Percentiles rank a stretch among this genome's conserved stretches.
Conservation (phyloP, 2,113 vertebrate genomes). For the Phalacrocorax carbo region DNA sequence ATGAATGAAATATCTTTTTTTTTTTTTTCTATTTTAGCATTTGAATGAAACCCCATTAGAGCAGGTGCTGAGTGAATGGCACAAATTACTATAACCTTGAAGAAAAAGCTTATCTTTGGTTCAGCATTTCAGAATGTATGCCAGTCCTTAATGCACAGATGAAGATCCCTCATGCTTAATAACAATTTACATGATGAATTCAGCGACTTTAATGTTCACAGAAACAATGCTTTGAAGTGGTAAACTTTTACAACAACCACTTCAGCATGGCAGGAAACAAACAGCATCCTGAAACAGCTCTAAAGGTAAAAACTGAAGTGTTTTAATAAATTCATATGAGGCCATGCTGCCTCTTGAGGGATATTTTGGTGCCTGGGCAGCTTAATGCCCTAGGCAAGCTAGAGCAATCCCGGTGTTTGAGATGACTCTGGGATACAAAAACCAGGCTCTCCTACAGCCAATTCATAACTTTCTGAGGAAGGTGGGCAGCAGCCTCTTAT, state of each 20-base stretch:
- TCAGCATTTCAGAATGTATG: background rate
- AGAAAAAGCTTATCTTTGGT: background rate
- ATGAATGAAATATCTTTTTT: background rate
- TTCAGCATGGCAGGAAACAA: background rate
- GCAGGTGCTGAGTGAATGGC: background rate
- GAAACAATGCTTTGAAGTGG: background rate
- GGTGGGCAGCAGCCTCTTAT: background rate
- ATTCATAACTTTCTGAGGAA: background rate
- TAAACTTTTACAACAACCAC: background rate
- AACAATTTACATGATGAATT: background rate
- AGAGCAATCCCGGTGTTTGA: background rate
- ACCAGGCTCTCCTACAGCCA: background rate
- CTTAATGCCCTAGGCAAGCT: background rate
- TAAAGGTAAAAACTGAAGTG: background rate
- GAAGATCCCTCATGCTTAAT: background rate
- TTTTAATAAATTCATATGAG: background rate
- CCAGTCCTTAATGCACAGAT: background rate
- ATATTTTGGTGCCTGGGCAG: background rate
- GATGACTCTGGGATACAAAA: background rate
- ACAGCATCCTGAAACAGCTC: background rate
- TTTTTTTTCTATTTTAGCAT: background rate
- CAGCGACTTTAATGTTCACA: background rate
- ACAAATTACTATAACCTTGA: background rate
- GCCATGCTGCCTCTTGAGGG: background rate
- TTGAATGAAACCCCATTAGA: background rate